Evolutionary conservation across 2,113 vertebrate species (phyloP).

Genomic region (Centrocercus urophasianus): DNA sequence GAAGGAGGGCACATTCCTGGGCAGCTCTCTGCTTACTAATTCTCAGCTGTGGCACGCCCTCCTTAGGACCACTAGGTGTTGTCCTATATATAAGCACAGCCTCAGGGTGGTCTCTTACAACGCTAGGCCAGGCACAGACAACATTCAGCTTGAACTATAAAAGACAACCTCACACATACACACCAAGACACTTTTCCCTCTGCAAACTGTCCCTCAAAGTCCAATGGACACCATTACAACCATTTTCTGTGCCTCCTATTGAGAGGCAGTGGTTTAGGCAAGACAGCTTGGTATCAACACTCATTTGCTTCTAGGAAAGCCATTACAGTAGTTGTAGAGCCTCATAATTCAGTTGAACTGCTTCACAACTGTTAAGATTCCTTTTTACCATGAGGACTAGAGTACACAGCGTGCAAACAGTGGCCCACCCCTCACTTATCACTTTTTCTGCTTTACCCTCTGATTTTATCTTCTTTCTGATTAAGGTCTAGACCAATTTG

Average conservation of each 20-base stretch:
- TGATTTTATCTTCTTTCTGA: background rate
- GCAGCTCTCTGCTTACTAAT: background rate
- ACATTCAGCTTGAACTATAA: background rate
- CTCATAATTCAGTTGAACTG: background rate
- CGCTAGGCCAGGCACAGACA: fast-evolving
- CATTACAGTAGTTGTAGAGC: background rate
- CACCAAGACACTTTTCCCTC: background rate
- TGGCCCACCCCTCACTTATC: background rate
- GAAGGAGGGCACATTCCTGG: background rate
- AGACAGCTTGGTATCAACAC: background rate
- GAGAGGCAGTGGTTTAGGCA: background rate
- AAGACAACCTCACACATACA: background rate
- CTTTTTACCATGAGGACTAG: background rate
- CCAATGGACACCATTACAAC: background rate
- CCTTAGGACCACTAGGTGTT: background rate
- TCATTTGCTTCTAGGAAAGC: background rate
- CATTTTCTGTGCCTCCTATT: background rate
- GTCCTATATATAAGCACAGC: background rate
- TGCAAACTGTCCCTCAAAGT: background rate
- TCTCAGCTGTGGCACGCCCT: background rate
- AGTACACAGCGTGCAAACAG: background rate
- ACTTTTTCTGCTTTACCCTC: background rate
- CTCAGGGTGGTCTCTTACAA: background rate
- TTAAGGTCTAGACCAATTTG: background rate
- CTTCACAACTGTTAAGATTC: background rate